A percentile compares a stretch with the other conserved stretches of the same genome.
These are phyloP conservation scores for Apostichopus parvimensis DNA, from an alignment of 35 echinoderm and acorn worm genomes.

Conservation along the genomic window DNA sequence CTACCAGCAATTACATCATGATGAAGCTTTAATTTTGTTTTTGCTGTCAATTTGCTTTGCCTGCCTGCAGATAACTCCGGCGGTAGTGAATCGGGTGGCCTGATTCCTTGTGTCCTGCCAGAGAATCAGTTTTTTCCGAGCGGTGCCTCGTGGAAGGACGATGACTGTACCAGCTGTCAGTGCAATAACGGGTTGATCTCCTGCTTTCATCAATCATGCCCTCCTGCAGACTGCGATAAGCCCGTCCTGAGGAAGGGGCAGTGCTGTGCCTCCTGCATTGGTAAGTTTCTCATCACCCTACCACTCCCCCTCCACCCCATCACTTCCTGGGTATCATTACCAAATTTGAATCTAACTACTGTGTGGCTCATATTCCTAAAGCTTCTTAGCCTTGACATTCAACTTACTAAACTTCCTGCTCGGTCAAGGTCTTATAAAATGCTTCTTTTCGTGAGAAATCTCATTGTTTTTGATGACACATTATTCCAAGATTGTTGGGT, in stretches of 20 bases:
- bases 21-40: not conserved
- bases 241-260: constrained; percentile 94
- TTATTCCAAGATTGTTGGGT: no score
- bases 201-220: constrained; percentile 89
- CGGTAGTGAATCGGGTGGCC: not conserved
- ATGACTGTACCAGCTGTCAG: constrained; percentile 94
- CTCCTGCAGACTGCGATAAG: constrained; percentile 73
- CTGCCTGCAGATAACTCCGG: not conserved
- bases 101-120: constrained; percentile 38
- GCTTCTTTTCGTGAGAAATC: no score
- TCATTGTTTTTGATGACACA: no score
- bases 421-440: no score
- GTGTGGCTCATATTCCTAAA: no score
- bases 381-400: not conserved
- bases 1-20: not conserved
- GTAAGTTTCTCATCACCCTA: constrained; percentile 32
- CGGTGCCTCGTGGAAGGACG: constrained; percentile 91
- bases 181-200: constrained; percentile 67
- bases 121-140: constrained; percentile 60
- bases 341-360: no score
- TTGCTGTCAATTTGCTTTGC: not conserved
- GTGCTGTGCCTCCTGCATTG: constrained; percentile 89
- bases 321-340: no score
- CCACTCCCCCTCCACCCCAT: no score
- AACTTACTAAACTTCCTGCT: not conserved